Percentiles rank a stretch among this genome's conserved stretches.
Evolutionary conservation across 2,888 invertebrate genomes (phyloP).

Genomic region (Stenodera caucasica): DNA sequence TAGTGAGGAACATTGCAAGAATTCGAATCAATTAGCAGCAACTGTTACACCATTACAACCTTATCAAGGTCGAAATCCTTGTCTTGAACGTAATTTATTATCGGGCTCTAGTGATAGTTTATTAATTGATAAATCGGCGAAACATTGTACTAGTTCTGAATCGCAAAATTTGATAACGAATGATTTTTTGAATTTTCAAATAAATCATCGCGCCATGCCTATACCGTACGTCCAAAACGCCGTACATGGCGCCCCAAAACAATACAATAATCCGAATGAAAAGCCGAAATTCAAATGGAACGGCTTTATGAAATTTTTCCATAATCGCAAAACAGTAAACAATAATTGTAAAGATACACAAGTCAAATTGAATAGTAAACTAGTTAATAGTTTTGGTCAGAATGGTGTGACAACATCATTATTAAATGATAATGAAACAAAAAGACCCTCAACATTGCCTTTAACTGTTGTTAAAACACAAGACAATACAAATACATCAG

Average conservation of each 20-base stretch:
- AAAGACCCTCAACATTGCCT: constrained; percentile 56
- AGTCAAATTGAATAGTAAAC: constrained; percentile 61
- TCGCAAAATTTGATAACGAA: constrained; percentile 58
- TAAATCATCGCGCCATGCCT: constrained; percentile 60
- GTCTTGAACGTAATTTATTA: constrained; percentile 72
- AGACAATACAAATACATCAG: constrained; percentile 42
- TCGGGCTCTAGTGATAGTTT: constrained; percentile 62
- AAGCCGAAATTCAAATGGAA: constrained; percentile 57
- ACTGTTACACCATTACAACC: constrained; percentile 67
- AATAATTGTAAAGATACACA: constrained; percentile 57
- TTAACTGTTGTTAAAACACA: constrained; percentile 46
- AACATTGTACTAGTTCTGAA: constrained; percentile 59
- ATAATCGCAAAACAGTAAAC: constrained; percentile 40
- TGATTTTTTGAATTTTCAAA: constrained; percentile 56
- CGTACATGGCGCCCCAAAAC: constrained; percentile 60
- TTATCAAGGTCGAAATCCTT: constrained; percentile 76
- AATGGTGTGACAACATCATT: constrained; percentile 58
- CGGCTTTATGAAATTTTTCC: constrained; percentile 57
- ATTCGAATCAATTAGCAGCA: constrained; percentile 59
- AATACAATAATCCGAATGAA: constrained; percentile 49
- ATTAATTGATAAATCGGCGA: constrained; percentile 66
- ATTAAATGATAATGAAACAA: constrained; percentile 44
- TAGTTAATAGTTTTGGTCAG: constrained; percentile 57
- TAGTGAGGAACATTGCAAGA: constrained; percentile 60
- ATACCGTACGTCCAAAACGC: constrained; percentile 77